A percentile compares a stretch with the other conserved stretches of the same genome.
Conservation (phyloP, 2,113 vertebrate species). For the Podarcis muralis region DNA sequence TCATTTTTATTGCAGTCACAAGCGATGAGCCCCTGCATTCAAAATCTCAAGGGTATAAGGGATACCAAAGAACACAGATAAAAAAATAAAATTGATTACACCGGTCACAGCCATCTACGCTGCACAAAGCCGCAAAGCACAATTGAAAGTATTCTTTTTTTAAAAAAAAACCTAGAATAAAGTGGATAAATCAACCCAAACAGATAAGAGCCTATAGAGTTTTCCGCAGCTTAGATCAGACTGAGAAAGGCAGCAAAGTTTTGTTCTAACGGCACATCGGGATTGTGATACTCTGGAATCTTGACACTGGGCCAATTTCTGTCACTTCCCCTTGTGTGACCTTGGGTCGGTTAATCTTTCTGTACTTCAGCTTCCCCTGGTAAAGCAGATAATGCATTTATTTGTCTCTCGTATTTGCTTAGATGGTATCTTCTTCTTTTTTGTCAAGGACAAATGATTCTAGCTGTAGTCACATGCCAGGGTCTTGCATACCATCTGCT, state of each 20-base stretch:
- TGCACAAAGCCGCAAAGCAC: not conserved
- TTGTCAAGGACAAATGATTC: not conserved
- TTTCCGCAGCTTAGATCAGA: not conserved
- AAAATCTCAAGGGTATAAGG: slow-evolving; percentile 1
- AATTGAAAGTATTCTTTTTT: not conserved
- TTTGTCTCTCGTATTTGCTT: not conserved
- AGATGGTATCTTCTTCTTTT: not conserved
- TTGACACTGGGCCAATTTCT: not conserved
- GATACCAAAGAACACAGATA: slow-evolving; percentile 11
- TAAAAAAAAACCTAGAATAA: not conserved
- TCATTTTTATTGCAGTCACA: slow-evolving; percentile 14
- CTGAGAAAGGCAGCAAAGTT: not conserved
- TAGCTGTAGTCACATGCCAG: not conserved
- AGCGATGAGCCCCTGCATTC: not conserved
- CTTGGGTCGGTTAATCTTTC: slow-evolving; percentile 6
- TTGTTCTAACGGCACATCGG: not conserved
- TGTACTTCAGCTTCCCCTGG: not conserved
- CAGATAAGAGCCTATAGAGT: not conserved
- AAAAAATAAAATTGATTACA: slow-evolving; percentile 9
- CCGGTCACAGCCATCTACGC: not conserved
- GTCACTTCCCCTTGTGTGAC: not conserved
- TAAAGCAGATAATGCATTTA: not conserved
- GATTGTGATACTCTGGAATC: not conserved
- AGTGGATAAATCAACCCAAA: not conserved
- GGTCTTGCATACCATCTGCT: not conserved